Conservation (phyloP, 2,797 vertebrate genomes). For the Crenichthys baileyi region DNA sequence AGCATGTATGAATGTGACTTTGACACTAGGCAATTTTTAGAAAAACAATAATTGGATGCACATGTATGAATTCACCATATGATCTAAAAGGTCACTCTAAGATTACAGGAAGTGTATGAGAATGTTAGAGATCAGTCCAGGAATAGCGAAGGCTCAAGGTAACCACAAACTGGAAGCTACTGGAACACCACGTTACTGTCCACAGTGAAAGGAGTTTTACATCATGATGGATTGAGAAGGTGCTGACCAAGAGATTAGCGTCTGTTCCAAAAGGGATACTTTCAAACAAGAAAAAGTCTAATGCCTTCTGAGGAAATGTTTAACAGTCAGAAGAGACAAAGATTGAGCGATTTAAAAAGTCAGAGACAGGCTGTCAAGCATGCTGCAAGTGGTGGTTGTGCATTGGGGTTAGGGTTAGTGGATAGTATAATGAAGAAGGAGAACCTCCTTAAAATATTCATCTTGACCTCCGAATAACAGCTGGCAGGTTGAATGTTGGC, state of each 20-base stretch:
- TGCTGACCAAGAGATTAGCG: too few relatives aligned
- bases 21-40: not conserved
- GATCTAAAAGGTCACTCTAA: not conserved
- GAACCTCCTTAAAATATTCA: not conserved
- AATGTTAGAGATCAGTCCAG: not conserved
- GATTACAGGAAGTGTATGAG: not conserved
- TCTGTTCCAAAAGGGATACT: not conserved
- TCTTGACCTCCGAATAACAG: not conserved
- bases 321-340: too few relatives aligned
- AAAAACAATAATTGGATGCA: not conserved
- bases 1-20: constrained; percentile 12
- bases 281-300: not conserved
- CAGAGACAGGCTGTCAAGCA: too few relatives aligned
- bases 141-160: not conserved
- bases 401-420: too few relatives aligned
- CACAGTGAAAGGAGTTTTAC: too few relatives aligned
- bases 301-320: too few relatives aligned
- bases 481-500: not conserved
- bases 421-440: too few relatives aligned
- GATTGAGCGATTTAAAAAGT: too few relatives aligned
- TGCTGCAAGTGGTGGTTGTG: too few relatives aligned
- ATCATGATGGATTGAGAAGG: too few relatives aligned
- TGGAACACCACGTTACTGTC: too few relatives aligned
- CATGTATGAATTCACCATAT: not conserved
- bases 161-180: too few relatives aligned